phyloP scores from a whole-genome alignment of 1,140 invertebrate species.

The Spodoptera litura region DNA sequence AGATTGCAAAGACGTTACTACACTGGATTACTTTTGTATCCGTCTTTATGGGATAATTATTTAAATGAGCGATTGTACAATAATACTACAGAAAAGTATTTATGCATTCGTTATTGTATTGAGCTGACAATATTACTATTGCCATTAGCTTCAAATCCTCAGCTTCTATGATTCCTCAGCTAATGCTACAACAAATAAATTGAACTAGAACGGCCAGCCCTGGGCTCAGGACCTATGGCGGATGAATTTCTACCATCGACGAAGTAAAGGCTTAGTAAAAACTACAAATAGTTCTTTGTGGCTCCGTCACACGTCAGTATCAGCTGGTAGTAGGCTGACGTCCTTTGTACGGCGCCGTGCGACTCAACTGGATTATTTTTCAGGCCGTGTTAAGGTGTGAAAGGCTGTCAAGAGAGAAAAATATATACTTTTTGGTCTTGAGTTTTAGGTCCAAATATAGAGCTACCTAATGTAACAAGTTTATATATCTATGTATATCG shows the following conservation, averaged over 20 bases:
- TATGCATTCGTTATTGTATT: no score
- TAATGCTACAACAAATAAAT: no score
- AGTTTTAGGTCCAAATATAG: no score
- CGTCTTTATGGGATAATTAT: not conserved
- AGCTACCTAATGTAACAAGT: no score
- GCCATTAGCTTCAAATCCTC: no score
- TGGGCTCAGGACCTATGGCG: not conserved
- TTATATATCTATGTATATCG: no score
- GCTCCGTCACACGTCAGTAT: slow-evolving; percentile 28
- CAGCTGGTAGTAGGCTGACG: slow-evolving; percentile 7
- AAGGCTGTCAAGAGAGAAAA: not conserved
- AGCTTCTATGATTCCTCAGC: no score
- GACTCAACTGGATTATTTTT: not conserved
- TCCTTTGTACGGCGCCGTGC: not conserved
- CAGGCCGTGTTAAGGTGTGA: not conserved
- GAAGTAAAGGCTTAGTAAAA: slow-evolving; percentile 15
- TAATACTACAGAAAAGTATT: not conserved
- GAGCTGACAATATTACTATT: no score
- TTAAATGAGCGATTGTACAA: not conserved
- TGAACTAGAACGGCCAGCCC: no score
- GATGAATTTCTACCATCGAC: not conserved
- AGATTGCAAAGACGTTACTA: not conserved
- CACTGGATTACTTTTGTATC: not conserved
- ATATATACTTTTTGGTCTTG: not conserved
- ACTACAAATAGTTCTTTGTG: slow-evolving; percentile 41